Conservation (phyloP, 1,140 invertebrate species). For the Atopsyche davidsoni region DNA sequence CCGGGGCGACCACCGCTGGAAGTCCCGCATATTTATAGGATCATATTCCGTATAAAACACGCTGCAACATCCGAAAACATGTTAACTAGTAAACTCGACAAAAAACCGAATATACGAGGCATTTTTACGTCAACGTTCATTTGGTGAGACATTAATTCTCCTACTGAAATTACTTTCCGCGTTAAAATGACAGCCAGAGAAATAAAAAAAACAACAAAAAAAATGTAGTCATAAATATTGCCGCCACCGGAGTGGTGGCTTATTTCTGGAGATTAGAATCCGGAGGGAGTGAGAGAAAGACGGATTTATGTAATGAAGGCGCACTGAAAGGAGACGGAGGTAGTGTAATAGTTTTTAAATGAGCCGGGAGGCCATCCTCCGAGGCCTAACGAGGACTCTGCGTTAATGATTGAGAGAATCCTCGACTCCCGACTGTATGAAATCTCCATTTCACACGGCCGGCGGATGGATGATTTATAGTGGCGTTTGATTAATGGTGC, state of each 20-base stretch:
- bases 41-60: conserved; percentile 26
- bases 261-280: conserved; percentile 17
- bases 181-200: conserved; percentile 26
- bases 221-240: conserved; percentile 26
- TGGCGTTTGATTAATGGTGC: conserved; percentile 15
- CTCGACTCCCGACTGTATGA: conserved; percentile 19
- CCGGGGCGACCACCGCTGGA: too few relatives aligned
- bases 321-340: not conserved
- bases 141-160: conserved; percentile 29
- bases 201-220: too few relatives aligned
- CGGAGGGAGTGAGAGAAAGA: not conserved
- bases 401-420: conserved; percentile 24
- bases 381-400: conserved; percentile 25
- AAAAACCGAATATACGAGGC: conserved; percentile 27
- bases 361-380: conserved; percentile 37
- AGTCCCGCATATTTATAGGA: conserved; percentile 24
- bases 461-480: conserved; percentile 20
- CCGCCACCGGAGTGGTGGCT: conserved; percentile 19
- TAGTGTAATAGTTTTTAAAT: conserved; percentile 47
- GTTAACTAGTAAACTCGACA: conserved; percentile 26
- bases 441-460: conserved; percentile 25
- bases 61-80: conserved; percentile 29
- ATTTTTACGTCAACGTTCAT: conserved; percentile 32
- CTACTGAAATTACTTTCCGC: conserved; percentile 25
- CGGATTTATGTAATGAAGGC: not conserved